Evolutionary conservation across 2,888 invertebrate genomes (phyloP), one percentile per base, ranked within the genome.

Genomic region (Hoplodrina blanda): DNA sequence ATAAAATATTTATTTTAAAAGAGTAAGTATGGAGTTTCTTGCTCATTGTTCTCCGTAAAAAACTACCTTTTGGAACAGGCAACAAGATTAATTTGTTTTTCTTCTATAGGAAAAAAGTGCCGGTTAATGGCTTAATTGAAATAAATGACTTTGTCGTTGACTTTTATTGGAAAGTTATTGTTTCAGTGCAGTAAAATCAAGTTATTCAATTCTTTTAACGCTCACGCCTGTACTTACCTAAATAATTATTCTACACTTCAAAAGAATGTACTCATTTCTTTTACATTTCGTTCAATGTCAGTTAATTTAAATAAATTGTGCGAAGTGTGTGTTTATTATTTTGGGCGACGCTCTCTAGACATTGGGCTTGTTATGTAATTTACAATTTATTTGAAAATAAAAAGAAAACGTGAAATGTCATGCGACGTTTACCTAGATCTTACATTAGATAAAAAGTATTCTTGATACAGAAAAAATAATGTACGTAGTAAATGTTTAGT

Each of bases 351-450:
- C 61, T 20, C 33, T 73, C 62, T 61, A 73, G 68, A 76, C 63
- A 30, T 59, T 56, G 20, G 44, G n/a, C 30, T 67, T 65, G 41
- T 76, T 69, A 30, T 30, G n/a, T 50, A 52, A 56, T 68, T 44
- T 72, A 17, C 37, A 70, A 61, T 71, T 60, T 61, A 59, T 79
- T 68, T 70, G 49, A 70, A 74, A 65, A 64, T 17, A 19, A 62
- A 52, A 37, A 19, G 37, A 17, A 70, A 57, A 62, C 1, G 10
- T 10, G 49, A 55, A 20, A 37, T 46, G 62, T 53, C 37, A 44
- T 65, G 50, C 3, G 25, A 53, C 11, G 11, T 15, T 60, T 59
- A 44, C 33, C 55, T 63, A 52, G 71, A 49, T 46, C 17, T 73
- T n/a, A 46, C 4, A 20, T 49, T 30, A 19, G 37, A 17, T 6